Evolutionary conservation across 2,888 invertebrate species (phyloP), one percentile per base, ranked within the genome.

Genomic region (Eretmocerus hayati): DNA sequence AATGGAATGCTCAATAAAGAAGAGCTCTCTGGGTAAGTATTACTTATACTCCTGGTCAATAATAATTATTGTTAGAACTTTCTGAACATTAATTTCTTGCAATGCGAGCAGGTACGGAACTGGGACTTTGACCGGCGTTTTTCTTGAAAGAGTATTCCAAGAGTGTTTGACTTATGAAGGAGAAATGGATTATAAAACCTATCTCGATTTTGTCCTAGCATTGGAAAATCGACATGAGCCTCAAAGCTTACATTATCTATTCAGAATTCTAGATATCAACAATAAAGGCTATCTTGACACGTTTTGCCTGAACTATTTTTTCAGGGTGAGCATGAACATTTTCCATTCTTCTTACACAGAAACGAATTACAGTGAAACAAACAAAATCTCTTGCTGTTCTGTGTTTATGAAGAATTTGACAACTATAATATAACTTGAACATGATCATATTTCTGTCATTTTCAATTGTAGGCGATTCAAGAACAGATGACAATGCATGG

Each of bases 131-230:
- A 96, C 95, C 0, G 81, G 84, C 36, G 88, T 90, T 1, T 97
- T 96, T 72, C 78, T 96, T 3, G 89, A 92, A 62, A 79, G 94
- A 31, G 90, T 96, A 0, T 96, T 94, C 74, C 92, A 95, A 69
- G 94, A 94, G 63, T 94, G 92, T 63, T 79, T 94, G 4, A 96
- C 95, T 0, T 95, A 93, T 68, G 90, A 92, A 59, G 90, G 89
- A 1, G 90, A 92, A 72, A 91, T 92, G 89, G 96, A 97, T 73
- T 97, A 95, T 74, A 95, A 95, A 74, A 92, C 93, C 0, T 97
- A 93, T 70, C 75, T 97, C 20, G 94, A 96, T 69, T 85, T 97
- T 68, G 92, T 94, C 0, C 76, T 96, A 26, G 95, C 95, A 0
- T 73, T 95, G 56, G 94, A 95, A 72, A 93, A 95, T 74, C 79